phyloP scores from a whole-genome alignment of 2,797 vertebrate genomes.

The Chaunax sp. region DNA sequence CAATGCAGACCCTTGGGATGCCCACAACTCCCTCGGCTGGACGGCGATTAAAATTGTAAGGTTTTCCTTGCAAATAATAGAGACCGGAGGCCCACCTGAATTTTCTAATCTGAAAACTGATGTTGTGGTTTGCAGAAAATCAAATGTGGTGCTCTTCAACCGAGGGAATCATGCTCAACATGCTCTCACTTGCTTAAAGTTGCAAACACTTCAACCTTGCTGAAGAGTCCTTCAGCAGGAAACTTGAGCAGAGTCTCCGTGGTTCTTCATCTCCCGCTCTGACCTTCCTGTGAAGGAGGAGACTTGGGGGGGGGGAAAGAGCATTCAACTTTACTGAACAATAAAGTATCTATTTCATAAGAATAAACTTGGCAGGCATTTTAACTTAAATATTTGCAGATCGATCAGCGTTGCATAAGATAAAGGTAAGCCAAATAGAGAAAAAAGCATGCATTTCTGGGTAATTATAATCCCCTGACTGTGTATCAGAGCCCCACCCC shows the following conservation, averaged over 20 bases:
- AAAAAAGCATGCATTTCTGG: slow-evolving; percentile 21
- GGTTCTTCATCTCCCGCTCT: slow-evolving; percentile 2
- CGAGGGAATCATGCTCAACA: neutral
- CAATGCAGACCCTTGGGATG: slow-evolving; percentile 63
- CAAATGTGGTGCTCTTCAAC: neutral
- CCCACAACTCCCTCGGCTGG: slow-evolving; percentile 52
- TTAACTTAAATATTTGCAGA: neutral
- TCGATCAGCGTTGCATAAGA: slow-evolving; percentile 1
- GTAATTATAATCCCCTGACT: slow-evolving; percentile 36
- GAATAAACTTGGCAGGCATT: too few species aligned
- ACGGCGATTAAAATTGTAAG: slow-evolving; percentile 65
- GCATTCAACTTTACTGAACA: neutral
- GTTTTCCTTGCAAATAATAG: slow-evolving; percentile 63
- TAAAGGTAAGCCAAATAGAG: slow-evolving; percentile 20
- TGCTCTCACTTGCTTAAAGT: neutral
- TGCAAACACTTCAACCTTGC: neutral
- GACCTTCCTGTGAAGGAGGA: slow-evolving; percentile 6
- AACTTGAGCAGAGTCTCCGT: neutral
- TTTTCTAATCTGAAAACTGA: slow-evolving; percentile 48
- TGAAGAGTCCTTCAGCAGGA: neutral
- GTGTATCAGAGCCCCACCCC: slow-evolving; percentile 41
- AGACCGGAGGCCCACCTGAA: slow-evolving; percentile 56
- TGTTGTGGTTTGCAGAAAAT: slow-evolving; percentile 23
- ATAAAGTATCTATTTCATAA: neutral
- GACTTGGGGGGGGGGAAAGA: slow-evolving; percentile 3